phyloP scores from a whole-genome alignment of 2,113 vertebrate genomes.

The Sphaerodactylus townsendi region DNA sequence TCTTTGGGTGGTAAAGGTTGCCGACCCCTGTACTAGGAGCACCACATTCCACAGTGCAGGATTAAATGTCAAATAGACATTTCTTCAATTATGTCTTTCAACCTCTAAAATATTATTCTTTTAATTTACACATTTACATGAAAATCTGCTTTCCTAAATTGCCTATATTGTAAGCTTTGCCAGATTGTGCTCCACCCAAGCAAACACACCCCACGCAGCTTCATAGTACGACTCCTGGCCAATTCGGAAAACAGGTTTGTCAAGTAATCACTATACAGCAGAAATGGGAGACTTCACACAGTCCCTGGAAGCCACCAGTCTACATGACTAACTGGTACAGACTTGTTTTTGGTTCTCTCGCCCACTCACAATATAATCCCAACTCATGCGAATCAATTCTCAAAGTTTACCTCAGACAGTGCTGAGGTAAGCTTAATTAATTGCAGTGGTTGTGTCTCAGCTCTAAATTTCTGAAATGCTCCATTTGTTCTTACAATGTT shows the following conservation, averaged over 20 bases:
- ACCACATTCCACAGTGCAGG: constrained; percentile 32
- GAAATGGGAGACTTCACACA: too few relatives aligned
- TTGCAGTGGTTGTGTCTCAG: too few relatives aligned
- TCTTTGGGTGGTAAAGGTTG: too few relatives aligned
- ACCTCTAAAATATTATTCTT: background rate
- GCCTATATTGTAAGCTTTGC: background rate
- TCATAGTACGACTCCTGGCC: too few relatives aligned
- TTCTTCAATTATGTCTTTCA: constrained; percentile 44
- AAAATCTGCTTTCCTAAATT: background rate
- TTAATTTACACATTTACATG: too few relatives aligned
- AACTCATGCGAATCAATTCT: background rate
- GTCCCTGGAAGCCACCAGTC: background rate
- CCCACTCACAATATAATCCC: too few relatives aligned
- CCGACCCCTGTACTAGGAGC: constrained; percentile 38
- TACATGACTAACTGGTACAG: background rate
- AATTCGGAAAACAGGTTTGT: too few relatives aligned
- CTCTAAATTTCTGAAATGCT: too few relatives aligned
- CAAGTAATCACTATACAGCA: too few relatives aligned
- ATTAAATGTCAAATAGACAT: constrained; percentile 41
- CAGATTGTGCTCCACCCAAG: background rate
- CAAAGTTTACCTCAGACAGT: background rate
- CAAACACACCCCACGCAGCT: background rate
- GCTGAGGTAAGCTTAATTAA: too few relatives aligned
- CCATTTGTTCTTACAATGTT: too few relatives aligned
- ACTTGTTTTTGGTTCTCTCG: background rate